Evolutionary conservation across 2,797 vertebrate species (phyloP).

Genomic region (Hipposideros larvatus): DNA sequence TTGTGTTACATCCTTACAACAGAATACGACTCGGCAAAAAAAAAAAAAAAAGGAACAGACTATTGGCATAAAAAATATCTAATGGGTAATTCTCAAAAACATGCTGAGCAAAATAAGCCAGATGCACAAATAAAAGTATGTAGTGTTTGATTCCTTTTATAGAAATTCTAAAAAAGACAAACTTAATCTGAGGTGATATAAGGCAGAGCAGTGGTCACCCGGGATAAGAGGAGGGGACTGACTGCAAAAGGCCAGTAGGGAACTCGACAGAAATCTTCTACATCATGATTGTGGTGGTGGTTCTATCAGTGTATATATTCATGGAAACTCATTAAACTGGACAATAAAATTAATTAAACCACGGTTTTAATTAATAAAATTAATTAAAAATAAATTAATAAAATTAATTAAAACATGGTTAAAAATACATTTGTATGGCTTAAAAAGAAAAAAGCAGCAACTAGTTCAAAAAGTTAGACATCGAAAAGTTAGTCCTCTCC

Average conservation of each 20-base stretch:
- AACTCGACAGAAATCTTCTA: neutral
- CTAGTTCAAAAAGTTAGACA: neutral
- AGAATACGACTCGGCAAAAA: neutral
- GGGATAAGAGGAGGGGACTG: too few relatives aligned
- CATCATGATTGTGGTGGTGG: neutral
- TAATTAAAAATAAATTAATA: neutral
- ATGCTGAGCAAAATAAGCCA: neutral
- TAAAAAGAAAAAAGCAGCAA: neutral
- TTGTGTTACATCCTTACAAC: neutral
- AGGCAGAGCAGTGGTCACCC: neutral
- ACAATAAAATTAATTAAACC: neutral
- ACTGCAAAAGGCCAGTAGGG: neutral
- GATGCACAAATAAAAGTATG: neutral
- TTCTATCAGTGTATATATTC: neutral
- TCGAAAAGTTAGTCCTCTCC: neutral
- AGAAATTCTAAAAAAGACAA: neutral
- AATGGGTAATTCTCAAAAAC: neutral
- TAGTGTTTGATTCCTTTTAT: neutral
- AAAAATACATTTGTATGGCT: neutral
- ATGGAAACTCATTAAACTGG: neutral
- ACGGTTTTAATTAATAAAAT: too few relatives aligned
- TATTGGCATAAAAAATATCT: neutral
- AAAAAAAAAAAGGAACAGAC: neutral
- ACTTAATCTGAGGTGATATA: neutral
- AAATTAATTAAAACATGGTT: neutral